Base-by-base conservation (phyloP, 2,113 vertebrate species). In the Clarias magur region DNA sequence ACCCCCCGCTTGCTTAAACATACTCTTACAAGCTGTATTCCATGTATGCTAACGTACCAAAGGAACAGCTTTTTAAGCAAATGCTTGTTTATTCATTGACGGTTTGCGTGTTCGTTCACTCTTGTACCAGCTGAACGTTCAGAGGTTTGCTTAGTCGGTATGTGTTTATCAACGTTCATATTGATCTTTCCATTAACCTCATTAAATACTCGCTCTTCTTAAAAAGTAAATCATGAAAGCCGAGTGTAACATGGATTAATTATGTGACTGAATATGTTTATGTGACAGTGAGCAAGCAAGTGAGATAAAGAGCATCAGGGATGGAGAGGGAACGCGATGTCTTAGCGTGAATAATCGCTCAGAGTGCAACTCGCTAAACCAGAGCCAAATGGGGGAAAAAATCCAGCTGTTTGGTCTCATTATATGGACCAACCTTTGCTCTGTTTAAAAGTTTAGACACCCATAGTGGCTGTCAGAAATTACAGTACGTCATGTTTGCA, bases 141-240 rank as follows among this genome's bases (percentile, higher is more conserved):
- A 54, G 87, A 60, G 57, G n/a, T 62, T 65, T 80, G 27, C 62
- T 57, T 27, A 42, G 76, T 54, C 17, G 9, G 21, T 56, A 10
- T 72, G 67, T 53, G 42, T 65, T 48, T 83, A 83, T 89, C 75
- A 90, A 88, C 78, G 86, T 88, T 80, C 83, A 53, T 86, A 57
- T 83, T 42, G 27, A 8, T 79, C 60, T 34, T 79, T 80, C 84
- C 75, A 88, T 83, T 81, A 76, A 68, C 57, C 84, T 68, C 78
- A 87, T 85, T 87, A 81, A 76, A 84, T 79, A 25, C 42, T 59
- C 79, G 48, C 42, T 60, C 87, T 59, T 75, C 78, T 60, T 48
- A 30, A 42, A 48, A 78, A 38, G 86, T 82, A 83, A 83, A 86
- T 85, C 80, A 85, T 67, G 86, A 76, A 76, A 57, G 73, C 57